Conservation (phyloP, 2,888 invertebrate species). For the Noctua janthina region DNA sequence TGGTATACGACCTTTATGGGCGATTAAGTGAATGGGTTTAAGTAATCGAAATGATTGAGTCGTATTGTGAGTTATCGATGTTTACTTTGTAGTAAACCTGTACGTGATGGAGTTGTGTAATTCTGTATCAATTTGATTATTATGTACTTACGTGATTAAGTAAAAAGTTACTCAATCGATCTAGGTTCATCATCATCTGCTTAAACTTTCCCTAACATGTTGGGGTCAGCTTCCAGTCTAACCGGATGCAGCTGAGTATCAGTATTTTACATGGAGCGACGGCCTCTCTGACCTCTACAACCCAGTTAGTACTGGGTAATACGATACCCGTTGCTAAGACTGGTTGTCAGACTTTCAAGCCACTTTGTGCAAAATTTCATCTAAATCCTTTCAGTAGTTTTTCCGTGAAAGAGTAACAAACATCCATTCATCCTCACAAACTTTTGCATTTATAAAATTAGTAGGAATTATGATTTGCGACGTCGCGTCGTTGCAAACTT, state of each 20-base stretch:
- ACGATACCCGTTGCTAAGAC: too few relatives aligned
- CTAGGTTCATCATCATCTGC: too few relatives aligned
- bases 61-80: not conserved
- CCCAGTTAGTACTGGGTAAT: too few relatives aligned
- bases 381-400: not conserved
- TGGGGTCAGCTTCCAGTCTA: too few relatives aligned
- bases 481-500: too few relatives aligned
- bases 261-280: too few relatives aligned
- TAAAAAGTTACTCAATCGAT: not conserved
- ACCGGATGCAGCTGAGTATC: too few relatives aligned
- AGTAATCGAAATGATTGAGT: slow-evolving; percentile 13
- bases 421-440: too few relatives aligned
- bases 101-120: not conserved
- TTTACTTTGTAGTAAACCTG: not conserved
- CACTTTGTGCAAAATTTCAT: not conserved
- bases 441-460: too few relatives aligned
- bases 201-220: too few relatives aligned
- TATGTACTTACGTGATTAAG: not conserved
- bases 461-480: too few relatives aligned
- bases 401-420: not conserved
- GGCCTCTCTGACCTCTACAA: too few relatives aligned
- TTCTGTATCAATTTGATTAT: not conserved
- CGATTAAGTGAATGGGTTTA: slow-evolving; percentile 16
- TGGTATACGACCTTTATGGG: not conserved
- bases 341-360: not conserved